phyloP scores from a whole-genome alignment of 1,140 invertebrate genomes.

The Aphidius ervi region DNA sequence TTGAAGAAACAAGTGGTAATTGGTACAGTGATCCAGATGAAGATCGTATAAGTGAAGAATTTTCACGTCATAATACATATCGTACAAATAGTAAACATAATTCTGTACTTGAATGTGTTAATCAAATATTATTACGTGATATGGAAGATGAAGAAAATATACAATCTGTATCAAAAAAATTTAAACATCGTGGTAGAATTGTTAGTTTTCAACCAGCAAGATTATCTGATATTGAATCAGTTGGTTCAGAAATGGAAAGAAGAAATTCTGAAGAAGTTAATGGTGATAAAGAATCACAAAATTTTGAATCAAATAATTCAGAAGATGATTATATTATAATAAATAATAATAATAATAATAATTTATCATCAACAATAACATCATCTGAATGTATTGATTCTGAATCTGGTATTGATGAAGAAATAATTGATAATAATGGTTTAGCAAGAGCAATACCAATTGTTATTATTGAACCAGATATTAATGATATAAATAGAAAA shows the following conservation, averaged over 20 bases:
- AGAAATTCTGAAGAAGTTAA: slow-evolving; percentile 46
- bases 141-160: slow-evolving; percentile 51
- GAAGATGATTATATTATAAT: slow-evolving; percentile 43
- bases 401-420: slow-evolving; percentile 30
- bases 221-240: slow-evolving; percentile 50
- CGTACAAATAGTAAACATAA: slow-evolving; percentile 60
- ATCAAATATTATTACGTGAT: slow-evolving; percentile 66
- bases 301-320: slow-evolving; percentile 32
- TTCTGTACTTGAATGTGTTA: slow-evolving; percentile 72
- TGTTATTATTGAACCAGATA: slow-evolving; percentile 46
- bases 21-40: slow-evolving; percentile 72
- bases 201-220: slow-evolving; percentile 49
- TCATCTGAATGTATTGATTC: slow-evolving; percentile 16
- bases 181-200: slow-evolving; percentile 48
- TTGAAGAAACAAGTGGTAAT: slow-evolving; percentile 59
- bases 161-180: slow-evolving; percentile 40
- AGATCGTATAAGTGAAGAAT: slow-evolving; percentile 57
- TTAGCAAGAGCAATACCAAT: slow-evolving; percentile 42
- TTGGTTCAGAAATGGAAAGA: slow-evolving; percentile 50
- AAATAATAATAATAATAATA: slow-evolving; percentile 2
- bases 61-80: slow-evolving; percentile 45
- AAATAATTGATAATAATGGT: slow-evolving; percentile 7
- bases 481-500: slow-evolving; percentile 18
- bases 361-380: slow-evolving; percentile 3
- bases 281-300: slow-evolving; percentile 23